Base-by-base conservation (phyloP, 2,888 invertebrate species). In the Patella depressa region DNA sequence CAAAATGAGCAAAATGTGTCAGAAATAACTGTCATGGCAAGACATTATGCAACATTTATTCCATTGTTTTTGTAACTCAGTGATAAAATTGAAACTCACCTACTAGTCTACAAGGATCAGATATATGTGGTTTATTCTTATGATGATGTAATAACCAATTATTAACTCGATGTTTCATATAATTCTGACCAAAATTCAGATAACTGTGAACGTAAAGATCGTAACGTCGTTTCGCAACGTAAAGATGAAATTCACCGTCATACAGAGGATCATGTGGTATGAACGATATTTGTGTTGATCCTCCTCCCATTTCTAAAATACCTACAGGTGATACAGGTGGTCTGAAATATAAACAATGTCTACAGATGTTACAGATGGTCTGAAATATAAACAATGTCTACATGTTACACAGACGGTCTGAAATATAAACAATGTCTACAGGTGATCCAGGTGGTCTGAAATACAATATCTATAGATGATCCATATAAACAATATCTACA, bases 241-340 rank as follows among this genome's bases (percentile, higher is more conserved):
- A 82, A 65, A 90, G 84, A 29, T 88, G 88, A 80, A 89, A 91
- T 84, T 90, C 89, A 76, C 89, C 86, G 75, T 89, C 88, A 74
- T 89, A 86, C 19, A 90, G 78, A 17, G 88, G 86, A 17, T 85
- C 86, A 12, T 84, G 84, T 15, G 89, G 90, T 65, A 89, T 85
- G 83, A 92, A 93, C 14, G 93, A 92, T 57, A 93, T 92, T 85
- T 93, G 93, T 71, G 92, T 90, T 19, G 92, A 92, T 0, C 93
- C 93, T 19, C 93, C 93, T 19, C 93, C 93, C 93, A 93, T 92
- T 85, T 93, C 93, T 77, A 93, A 85, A 83, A 93, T 91, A 24
- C 93, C 93, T 9, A 92, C 90, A 4, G 91, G 90, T 76, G 12
- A 12, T 3, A 65, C 65, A 65, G 65, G 65, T n/a, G 81, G 77